These are phyloP conservation scores for Hemistola chrysoprasaria DNA, from an alignment of 2,888 invertebrate species.

Conservation along the genomic window DNA sequence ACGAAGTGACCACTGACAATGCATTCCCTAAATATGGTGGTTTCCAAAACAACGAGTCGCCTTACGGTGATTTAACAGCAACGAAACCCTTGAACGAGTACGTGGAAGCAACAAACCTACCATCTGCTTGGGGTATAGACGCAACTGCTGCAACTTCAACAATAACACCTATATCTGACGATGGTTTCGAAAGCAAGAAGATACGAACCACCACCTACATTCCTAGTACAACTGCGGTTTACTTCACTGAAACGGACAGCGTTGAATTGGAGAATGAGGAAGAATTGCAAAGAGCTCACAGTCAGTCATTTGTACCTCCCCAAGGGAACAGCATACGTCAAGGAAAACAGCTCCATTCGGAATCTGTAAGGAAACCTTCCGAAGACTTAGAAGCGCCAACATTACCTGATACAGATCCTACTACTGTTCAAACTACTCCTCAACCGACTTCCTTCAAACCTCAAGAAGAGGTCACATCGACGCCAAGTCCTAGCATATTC, in stretches of 20 bases:
- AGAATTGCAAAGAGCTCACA: constrained; percentile 86
- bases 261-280: constrained; percentile 81
- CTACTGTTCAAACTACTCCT: constrained; percentile 53
- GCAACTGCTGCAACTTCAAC: constrained; percentile 54
- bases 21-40: constrained; percentile 59
- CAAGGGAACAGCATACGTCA: constrained; percentile 72
- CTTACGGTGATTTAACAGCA: constrained; percentile 71
- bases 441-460: constrained; percentile 47
- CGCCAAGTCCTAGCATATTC: constrained; percentile 53
- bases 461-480: constrained; percentile 54
- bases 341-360: constrained; percentile 63
- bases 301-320: constrained; percentile 85
- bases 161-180: constrained; percentile 47
- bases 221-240: constrained; percentile 57
- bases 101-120: constrained; percentile 67
- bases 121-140: constrained; percentile 72
- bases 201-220: constrained; percentile 51
- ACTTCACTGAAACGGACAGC: constrained; percentile 68
- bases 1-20: constrained; percentile 53
- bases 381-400: constrained; percentile 72
- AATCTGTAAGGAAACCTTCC: constrained; percentile 57
- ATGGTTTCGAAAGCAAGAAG: constrained; percentile 68
- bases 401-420: constrained; percentile 48
- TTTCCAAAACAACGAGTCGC: constrained; percentile 72
- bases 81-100: constrained; percentile 74